Evolutionary conservation across 2,888 invertebrate genomes (phyloP), one percentile per base, ranked within the genome.

Genomic region (Calameuta filiformis): DNA sequence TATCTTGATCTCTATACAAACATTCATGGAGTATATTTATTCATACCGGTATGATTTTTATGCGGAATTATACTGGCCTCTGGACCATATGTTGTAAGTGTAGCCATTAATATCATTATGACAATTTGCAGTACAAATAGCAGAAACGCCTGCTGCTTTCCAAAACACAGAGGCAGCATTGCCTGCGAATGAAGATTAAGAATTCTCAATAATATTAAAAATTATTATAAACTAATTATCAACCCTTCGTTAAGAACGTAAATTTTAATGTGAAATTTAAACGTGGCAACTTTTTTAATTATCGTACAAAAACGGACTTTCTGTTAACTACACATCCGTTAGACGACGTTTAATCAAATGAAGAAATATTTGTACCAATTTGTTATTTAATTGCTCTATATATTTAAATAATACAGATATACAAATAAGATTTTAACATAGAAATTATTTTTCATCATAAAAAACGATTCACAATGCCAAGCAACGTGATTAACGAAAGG

Each of bases 61-160:
- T 79, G 76, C 34, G 77, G 77, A 81, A 79, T 84, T 77, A 82
- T 83, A 73, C 81, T 87, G 31, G 88, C 89, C 78, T 91, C 89
- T 11, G 90, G 88, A 4, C 91, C 90, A 87, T 93, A 93, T 86
- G 93, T 92, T 89, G 93, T 92, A 89, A 92, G 90, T 86, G 92
- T 85, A 87, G 92, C 93, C 90, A 92, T 93, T 85, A 93, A 87
- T 83, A 92, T 91, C 83, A 93, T 90, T 84, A 93, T 87, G 84
- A 92, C 87, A 88, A 93, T 90, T 91, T 93, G 92, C 85, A 93
- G 89, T 84, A 91, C 87, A 86, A 93, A 90, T 82, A 93, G 91
- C 85, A 90, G 89, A 82, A 92, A 85, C 89, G 92, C 86, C 81
- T 89, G 88, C 82, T 86, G 87, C 81, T 88, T 90, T 40, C 33